These are phyloP conservation scores for Rhegmatorhina hoffmannsi DNA, from an alignment of 2,113 vertebrate genomes.

Conservation along the genomic window DNA sequence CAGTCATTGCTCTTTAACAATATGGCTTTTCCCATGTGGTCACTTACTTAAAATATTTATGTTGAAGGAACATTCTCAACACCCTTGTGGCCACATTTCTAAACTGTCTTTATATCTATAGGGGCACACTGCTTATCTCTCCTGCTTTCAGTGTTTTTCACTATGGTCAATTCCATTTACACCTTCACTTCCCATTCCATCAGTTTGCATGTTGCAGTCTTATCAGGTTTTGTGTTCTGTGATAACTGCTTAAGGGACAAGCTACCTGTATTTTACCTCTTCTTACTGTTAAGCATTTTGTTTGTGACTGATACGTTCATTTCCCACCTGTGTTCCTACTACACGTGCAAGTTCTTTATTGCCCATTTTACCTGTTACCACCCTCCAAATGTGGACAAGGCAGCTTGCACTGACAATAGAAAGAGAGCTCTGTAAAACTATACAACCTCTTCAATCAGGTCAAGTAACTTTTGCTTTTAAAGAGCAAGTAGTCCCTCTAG, in stretches of 20 bases:
- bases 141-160: background rate
- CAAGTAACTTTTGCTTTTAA: background rate
- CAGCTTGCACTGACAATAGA: background rate
- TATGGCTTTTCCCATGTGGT: background rate
- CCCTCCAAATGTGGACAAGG: background rate
- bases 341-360: accelerated
- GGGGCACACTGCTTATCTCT: background rate
- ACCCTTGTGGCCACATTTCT: background rate
- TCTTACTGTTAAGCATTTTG: background rate
- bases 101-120: accelerated
- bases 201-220: accelerated
- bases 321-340: background rate
- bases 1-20: background rate
- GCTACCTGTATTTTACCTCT: background rate
- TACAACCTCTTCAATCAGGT: background rate
- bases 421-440: background rate
- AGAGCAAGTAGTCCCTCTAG: background rate
- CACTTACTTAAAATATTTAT: background rate
- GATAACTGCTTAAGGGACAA: background rate
- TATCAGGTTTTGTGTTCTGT: background rate
- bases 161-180: background rate
- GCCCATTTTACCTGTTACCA: background rate
- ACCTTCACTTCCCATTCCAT: background rate
- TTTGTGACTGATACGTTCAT: background rate
- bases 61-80: background rate